A percentile compares a stretch with the other conserved stretches of the same genome.
phyloP scores from a whole-genome alignment of 2,113 vertebrate genomes.

The Otis tarda region DNA sequence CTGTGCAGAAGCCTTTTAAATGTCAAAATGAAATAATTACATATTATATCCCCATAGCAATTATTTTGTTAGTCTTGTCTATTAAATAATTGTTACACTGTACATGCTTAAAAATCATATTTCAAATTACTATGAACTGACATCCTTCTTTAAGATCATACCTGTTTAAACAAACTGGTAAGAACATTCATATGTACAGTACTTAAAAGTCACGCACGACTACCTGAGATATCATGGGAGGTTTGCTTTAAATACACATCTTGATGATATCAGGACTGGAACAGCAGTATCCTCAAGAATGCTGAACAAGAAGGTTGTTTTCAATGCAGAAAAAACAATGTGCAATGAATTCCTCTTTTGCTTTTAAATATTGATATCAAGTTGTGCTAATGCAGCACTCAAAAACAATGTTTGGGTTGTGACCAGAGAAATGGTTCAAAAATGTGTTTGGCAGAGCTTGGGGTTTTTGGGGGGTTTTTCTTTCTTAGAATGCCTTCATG shows the following conservation, averaged over 20 bases:
- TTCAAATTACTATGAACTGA: constrained; percentile 3
- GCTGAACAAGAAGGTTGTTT: constrained; percentile 48
- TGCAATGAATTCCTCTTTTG: not conserved
- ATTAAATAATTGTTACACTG: not conserved
- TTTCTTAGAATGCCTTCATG: constrained; percentile 21
- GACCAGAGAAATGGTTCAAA: constrained; percentile 22
- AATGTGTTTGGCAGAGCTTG: not conserved
- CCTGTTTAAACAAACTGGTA: not conserved
- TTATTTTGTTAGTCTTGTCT: not conserved
- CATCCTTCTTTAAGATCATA: not conserved
- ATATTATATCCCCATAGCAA: not conserved
- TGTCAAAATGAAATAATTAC: not conserved
- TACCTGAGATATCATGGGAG: not conserved
- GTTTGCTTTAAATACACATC: constrained; percentile 14
- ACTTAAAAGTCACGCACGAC: constrained; percentile 25
- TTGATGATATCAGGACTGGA: constrained; percentile 36
- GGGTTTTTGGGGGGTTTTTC: not conserved
- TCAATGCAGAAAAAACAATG: not conserved
- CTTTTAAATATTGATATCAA: not conserved
- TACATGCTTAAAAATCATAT: not conserved
- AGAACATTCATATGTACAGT: constrained; percentile 6
- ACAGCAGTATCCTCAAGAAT: constrained; percentile 49
- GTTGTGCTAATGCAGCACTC: not conserved
- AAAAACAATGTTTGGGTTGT: not conserved
- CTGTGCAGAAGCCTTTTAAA: not conserved